Base-by-base conservation (phyloP, 2,113 vertebrate species). In the Oreocharis arfaki region DNA sequence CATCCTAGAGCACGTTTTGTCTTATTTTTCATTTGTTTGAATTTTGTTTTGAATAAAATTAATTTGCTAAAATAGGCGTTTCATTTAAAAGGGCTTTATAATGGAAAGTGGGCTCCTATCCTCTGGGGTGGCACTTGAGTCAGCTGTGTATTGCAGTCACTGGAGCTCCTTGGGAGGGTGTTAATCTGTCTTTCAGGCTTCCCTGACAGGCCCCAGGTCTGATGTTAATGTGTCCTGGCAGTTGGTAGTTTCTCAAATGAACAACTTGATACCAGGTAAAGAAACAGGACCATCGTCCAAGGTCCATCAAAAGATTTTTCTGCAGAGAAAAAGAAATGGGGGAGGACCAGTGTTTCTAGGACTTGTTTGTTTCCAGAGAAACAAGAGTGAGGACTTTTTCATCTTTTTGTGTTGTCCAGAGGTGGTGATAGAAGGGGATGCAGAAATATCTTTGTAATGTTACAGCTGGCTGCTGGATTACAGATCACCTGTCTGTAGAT, bases 1-100 rank as follows among this genome's bases (percentile, higher is more conserved):
- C 94, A 96, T 96, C 95, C 89, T 87, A 49, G 61, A 81, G 20
- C 23, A 79, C 14, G 84, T 91, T 22, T 61, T 76, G 81, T 93
- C 47, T 89, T 94, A 39, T 33, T 77, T 68, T 81, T 80, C 20
- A 11, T 84, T 73, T 61, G 26, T 47, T 22, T 26, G 71, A 4
- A 11, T 60, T 79, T 83, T 21, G 14, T 70, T 86, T 71, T 30
- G 7, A 84, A 37, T 74, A 67, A 88, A 93, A 82, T 30, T 28
- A 39, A 22, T 73, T 84, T 50, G 26, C 16, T 35, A 14, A 60
- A 69, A 69, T n/a, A 32, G 10, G 20, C 1, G 6, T 65, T 89
- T 86, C 2, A 26, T 60, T 79, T 78, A 46, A n/a, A 74, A 52
- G 28, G 22, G 11, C 53, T 37, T 81, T 78, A 30, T 52, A 78